Percentiles rank a stretch among this genome's conserved stretches.
These are phyloP conservation scores for Serranus cabrilla DNA, from an alignment of 2,797 vertebrate species.

Conservation along the genomic window DNA sequence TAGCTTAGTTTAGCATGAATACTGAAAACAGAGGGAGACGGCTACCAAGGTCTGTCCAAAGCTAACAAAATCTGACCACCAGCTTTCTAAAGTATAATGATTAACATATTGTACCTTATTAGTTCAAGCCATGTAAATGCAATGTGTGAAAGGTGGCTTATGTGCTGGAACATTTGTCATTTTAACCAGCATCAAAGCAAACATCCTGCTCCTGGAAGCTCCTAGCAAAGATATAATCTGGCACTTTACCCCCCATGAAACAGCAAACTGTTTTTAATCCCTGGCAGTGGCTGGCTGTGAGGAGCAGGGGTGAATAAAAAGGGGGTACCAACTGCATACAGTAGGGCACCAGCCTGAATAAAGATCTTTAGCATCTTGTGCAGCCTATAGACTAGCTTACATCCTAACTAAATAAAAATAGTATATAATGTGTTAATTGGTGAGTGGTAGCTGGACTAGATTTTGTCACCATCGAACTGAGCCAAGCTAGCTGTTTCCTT, in stretches of 20 bases:
- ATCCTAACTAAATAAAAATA: no score
- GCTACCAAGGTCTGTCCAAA: background rate
- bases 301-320: no score
- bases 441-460: background rate
- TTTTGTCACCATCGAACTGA: constrained; percentile 6
- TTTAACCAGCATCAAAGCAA: constrained; percentile 13
- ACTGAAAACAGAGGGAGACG: background rate
- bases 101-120: background rate
- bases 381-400: no score
- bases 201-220: background rate
- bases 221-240: background rate
- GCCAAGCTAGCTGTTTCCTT: background rate
- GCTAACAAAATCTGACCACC: background rate
- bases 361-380: no score
- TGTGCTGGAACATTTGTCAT: background rate
- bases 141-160: background rate
- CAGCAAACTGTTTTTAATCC: background rate
- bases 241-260: background rate
- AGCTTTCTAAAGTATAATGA: background rate
- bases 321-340: no score
- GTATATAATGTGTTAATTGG: background rate
- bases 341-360: no score
- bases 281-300: background rate
- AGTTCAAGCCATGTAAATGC: constrained; percentile 6
- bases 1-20: constrained; percentile 7